These are phyloP conservation scores for Neoniphon sammara DNA, from an alignment of 2,797 vertebrate genomes.

Conservation along the genomic window DNA sequence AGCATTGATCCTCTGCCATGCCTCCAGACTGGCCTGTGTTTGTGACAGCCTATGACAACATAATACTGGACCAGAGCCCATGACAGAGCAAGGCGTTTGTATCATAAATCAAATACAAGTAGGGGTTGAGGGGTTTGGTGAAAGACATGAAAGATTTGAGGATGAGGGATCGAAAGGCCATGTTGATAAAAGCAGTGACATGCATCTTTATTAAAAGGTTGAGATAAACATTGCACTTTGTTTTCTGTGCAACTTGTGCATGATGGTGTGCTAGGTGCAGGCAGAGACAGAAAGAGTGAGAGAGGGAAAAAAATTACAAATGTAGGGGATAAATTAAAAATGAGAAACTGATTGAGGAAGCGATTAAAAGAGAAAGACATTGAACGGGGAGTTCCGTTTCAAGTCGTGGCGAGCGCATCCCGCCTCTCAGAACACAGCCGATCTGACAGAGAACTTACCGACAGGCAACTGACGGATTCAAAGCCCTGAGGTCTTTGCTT, in stretches of 20 bases:
- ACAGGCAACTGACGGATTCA: neutral
- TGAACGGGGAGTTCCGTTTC: neutral
- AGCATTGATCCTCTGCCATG: constrained; percentile 56
- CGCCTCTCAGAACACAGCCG: neutral
- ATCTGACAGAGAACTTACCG: constrained; percentile 1
- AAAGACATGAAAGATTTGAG: constrained; percentile 45
- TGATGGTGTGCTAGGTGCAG: neutral
- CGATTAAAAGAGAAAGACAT: too few relatives aligned
- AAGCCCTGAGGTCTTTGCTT: constrained; percentile 4
- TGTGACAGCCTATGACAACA: constrained; percentile 59
- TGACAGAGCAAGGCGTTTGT: constrained; percentile 45
- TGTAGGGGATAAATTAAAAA: too few relatives aligned
- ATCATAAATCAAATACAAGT: constrained; percentile 59
- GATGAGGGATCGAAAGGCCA: neutral
- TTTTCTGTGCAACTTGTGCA: neutral
- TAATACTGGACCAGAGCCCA: constrained; percentile 55
- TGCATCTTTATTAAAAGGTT: too few relatives aligned
- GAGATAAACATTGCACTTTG: neutral
- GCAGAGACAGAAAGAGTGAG: neutral
- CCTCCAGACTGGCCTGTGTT: constrained; percentile 53
- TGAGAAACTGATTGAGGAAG: too few relatives aligned
- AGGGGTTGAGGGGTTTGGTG: constrained; percentile 33
- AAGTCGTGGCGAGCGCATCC: neutral
- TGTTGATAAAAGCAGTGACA: neutral
- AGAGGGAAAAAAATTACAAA: neutral